Base-by-base conservation (phyloP, 1,140 invertebrate genomes). In the Cydia splendana region DNA sequence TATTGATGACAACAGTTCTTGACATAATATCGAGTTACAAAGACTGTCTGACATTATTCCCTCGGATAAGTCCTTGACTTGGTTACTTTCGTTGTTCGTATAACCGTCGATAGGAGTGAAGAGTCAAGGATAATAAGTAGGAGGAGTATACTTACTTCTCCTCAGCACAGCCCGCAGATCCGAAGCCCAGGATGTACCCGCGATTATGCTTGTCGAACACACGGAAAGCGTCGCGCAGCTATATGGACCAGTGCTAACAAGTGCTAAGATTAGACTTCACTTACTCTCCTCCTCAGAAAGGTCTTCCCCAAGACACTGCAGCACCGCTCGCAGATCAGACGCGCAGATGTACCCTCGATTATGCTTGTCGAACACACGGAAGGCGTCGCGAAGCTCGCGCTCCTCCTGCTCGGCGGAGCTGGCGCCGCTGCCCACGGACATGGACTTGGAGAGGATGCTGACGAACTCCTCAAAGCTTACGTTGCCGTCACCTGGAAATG, bases 401-500 rank as follows among this genome's bases (percentile, higher is more conserved):
- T 98, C 97, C 87, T 98, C 95, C 86, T 96, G 95, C 84, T 97
- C 96, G 34, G 95, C 94, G 0, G 88, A 74, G 91, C 94, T 78
- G 92, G 94, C 77, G 86, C 95, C 87, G 81, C 96, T 94, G 15
- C 95, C 94, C 77, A 95, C 95, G 51, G 95, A 95, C 78, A 95
- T 95, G 86, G 97, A 97, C 88, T 97, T 97, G 78, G 96, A 97
- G 62, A 98, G 96, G 45, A 98, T 98, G 89, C 97, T 97, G 3
- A 98, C 97, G 85, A 98, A 98, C 90, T 98, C 98, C 81, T 98
- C 97, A 84, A 98, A 98, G 85, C 97, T 97, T 57, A 98, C 97
- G 75, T 97, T 98, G 20, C 97, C 97, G 92, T 98, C 97, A 76
- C 97, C 97, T 97, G 80, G 2, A 15, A 62, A 71, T 24, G 65